phyloP scores from a whole-genome alignment of 2,113 vertebrate genomes.

The Orycteropus afer region DNA sequence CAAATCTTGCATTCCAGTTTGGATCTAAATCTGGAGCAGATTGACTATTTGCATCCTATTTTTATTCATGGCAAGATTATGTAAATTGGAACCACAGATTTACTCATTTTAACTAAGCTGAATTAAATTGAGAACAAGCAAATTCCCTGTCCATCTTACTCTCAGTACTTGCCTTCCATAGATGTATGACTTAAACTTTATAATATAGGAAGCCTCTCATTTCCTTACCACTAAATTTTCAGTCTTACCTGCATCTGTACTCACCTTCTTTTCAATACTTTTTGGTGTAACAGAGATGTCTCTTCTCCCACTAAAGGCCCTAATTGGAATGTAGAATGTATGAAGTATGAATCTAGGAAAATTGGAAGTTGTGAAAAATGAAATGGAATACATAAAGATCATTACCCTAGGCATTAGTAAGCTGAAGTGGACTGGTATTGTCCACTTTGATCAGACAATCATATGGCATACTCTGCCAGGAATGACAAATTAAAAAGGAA shows the following conservation, averaged over 20 bases:
- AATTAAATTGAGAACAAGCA: slow-evolving; percentile 50
- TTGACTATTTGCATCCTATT: slow-evolving; percentile 71
- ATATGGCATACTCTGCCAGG: too few relatives aligned
- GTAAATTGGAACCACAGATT: slow-evolving; percentile 66
- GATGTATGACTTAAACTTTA: background rate
- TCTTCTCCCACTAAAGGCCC: background rate
- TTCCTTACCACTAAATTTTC: background rate
- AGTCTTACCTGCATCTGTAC: background rate
- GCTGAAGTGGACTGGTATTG: too few relatives aligned
- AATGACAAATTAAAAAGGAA: too few relatives aligned
- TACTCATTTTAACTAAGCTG: slow-evolving; percentile 49
- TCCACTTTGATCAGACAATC: too few relatives aligned
- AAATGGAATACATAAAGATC: too few relatives aligned
- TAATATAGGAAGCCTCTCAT: background rate
- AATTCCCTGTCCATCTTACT: background rate
- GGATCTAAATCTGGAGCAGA: slow-evolving; percentile 72
- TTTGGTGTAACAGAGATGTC: background rate
- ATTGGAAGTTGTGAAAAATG: too few relatives aligned
- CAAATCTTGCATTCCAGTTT: slow-evolving; percentile 53
- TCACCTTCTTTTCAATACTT: background rate
- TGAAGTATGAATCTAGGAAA: too few relatives aligned
- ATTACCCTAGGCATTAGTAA: too few relatives aligned
- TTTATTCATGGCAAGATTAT: slow-evolving; percentile 71
- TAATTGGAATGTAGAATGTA: too few relatives aligned
- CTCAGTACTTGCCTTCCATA: background rate